A percentile compares a stretch with the other conserved stretches of the same genome.
Conservation (phyloP, 2,797 vertebrate genomes). For the Melanotaenia trifasciata region DNA sequence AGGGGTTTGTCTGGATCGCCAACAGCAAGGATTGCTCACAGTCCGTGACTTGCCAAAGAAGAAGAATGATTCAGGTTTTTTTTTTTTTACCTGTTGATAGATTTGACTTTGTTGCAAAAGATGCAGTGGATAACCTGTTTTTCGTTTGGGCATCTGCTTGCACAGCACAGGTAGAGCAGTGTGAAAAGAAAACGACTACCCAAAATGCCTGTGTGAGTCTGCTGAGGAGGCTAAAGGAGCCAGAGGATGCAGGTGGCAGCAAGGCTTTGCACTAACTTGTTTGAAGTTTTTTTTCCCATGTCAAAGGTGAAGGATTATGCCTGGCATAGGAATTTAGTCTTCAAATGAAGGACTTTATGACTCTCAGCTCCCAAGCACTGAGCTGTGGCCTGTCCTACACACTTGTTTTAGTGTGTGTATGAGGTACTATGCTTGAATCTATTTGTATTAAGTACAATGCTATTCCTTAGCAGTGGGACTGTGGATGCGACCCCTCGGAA, state of each 20-base stretch:
- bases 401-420: constrained; percentile 37
- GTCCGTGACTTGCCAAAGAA: constrained; percentile 71
- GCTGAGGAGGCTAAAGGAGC: constrained; percentile 50
- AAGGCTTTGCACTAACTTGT: constrained; percentile 76
- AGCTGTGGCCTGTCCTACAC: constrained; percentile 29
- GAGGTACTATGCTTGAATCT: constrained; percentile 40
- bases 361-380: constrained; percentile 51
- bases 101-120: constrained; percentile 47
- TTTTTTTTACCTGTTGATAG: constrained; percentile 54
- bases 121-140: constrained; percentile 47
- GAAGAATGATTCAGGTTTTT: constrained; percentile 65
- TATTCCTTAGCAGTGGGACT: constrained; percentile 76
- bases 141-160: constrained; percentile 48
- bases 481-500: constrained; percentile 70
- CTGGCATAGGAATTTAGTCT: constrained; percentile 79
- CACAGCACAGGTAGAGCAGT: constrained; percentile 55
- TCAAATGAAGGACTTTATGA: constrained; percentile 75
- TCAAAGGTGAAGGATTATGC: constrained; percentile 85
- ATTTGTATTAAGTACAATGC: constrained; percentile 68
- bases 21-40: constrained; percentile 73
- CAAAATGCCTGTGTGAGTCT: constrained; percentile 47
- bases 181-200: constrained; percentile 38
- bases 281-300: constrained; percentile 75
- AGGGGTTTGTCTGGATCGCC: constrained; percentile 76
- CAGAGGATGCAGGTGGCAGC: constrained; percentile 72